Evolutionary conservation across 2,888 invertebrate genomes (phyloP), one percentile per base, ranked within the genome.

Genomic region (Caradrina kadenii): DNA sequence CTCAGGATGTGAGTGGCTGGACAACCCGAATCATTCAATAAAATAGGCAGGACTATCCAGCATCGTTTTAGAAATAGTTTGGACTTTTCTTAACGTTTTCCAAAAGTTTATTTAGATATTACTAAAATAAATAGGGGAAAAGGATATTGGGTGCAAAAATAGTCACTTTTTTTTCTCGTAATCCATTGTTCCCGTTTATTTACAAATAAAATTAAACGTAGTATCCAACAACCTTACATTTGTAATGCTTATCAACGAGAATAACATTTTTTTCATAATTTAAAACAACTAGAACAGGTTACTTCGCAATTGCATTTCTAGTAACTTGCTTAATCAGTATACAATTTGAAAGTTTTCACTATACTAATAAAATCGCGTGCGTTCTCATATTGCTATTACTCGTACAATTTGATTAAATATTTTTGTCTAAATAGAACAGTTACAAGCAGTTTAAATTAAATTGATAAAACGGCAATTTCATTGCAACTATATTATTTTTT

Each of bases 141-240:
- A 50, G 17, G 19, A 17, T 19, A 42, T n/a, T n/a, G 7, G 8
- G 4, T 22, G 6, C 0, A 61, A 53, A 52, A 74, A 58, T 10
- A 67, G 31, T 62, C 50, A 17, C n/a, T 13, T 48, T 26, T 2
- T 26, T 39, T 45, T 59, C 13, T 58, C 42, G 54, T 58, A 54
- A 67, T 72, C 67, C 69, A 71, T 67, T 65, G 50, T 73, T 76
- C 75, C 78, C 77, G 45, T 83, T 76, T 84, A 82, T 82, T 82
- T 64, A 82, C 70, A 80, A 73, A 69, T 76, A 73, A 55, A 73
- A 77, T 59, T 73, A 70, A 56, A 76, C 58, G 77, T 67, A 73
- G 39, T 73, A 74, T 70, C 82, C 82, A 80, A 80, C 72, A 84
- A 83, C 84, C 84, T 72, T 80, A 78, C n/a, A 69, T 52, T 63